These are phyloP conservation scores for Ptychochromis oligacanthus DNA, from an alignment of 2,113 vertebrate species.

Conservation along the genomic window DNA sequence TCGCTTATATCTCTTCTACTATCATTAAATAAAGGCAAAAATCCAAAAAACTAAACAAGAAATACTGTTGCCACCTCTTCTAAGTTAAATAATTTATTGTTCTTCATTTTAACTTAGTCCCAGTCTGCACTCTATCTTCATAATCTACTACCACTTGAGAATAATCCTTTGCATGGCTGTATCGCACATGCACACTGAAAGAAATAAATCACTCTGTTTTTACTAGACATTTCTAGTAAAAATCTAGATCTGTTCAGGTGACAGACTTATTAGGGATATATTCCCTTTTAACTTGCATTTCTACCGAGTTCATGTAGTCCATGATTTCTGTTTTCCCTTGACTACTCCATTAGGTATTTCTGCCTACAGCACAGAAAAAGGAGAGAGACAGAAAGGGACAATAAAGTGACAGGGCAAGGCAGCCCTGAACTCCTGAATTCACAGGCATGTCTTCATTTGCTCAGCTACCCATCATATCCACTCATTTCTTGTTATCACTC, in stretches of 20 bases:
- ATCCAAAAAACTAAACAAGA: neutral
- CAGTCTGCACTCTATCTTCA: neutral
- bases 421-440: conserved; percentile 15
- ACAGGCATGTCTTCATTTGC: conserved; percentile 16
- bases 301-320: neutral
- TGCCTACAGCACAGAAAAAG: neutral
- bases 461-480: conserved; percentile 27
- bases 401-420: conserved; percentile 10
- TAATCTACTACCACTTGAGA: neutral
- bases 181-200: neutral
- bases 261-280: neutral
- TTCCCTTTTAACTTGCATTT: neutral
- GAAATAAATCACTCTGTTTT: neutral
- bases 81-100: conserved; percentile 45
- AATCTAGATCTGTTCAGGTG: neutral
- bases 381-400: neutral
- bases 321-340: neutral
- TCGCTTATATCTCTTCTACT: neutral
- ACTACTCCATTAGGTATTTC: neutral
- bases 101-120: conserved; percentile 24
- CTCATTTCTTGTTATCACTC: conserved; percentile 13
- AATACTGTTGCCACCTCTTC: neutral
- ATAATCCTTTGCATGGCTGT: neutral
- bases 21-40: neutral
- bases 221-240: neutral